Evolutionary conservation across 2,888 invertebrate species (phyloP), one percentile per base, ranked within the genome.

Genomic region (Agapetus fuscipes): DNA sequence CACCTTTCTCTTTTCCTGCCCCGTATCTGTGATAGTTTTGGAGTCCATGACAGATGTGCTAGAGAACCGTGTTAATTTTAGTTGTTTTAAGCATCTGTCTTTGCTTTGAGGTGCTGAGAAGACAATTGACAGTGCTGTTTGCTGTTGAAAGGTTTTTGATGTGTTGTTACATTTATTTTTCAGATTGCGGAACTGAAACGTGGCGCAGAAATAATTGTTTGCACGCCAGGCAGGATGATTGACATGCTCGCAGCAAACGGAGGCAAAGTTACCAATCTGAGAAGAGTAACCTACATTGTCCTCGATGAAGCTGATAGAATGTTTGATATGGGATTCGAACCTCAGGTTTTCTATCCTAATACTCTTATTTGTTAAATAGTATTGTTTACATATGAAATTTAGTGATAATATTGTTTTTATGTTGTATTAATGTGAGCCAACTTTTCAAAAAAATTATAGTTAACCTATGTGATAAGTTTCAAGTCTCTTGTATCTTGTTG

Each of bases 291-390:
- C 0, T 99, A 96, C 57, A 81, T 98, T 29, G 98, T 99, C 1
- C 65, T 99, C 25, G 98, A 99, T 60, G 98, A 99, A 64, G 98
- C 98, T 0, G 98, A 99, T 62, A 74, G 98, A 28, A 98, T 98
- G 98, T 98, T 98, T 59, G 98, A 99, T 60, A 96, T 98, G 95
- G 96, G 96, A 12, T 99, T 98, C 59, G 98, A 98, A 63, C 95
- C 94, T 0, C 94, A 95, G 73, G 81, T 80, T 49, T 37, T 38
- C 34, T 6, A 16, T 17, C n/a, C n/a, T n/a, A n/a, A n/a, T n/a
- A n/a, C n/a, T n/a, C n/a, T n/a, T n/a, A n/a, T n/a, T n/a, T n/a
- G n/a, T n/a, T n/a, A n/a, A n/a, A n/a, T n/a, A n/a, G n/a, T n/a
- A n/a, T n/a, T n/a, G n/a, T n/a, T n/a, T n/a, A n/a, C n/a, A n/a